phyloP scores from a whole-genome alignment of 2,113 vertebrate genomes.

The Lipotes vexillifer region DNA sequence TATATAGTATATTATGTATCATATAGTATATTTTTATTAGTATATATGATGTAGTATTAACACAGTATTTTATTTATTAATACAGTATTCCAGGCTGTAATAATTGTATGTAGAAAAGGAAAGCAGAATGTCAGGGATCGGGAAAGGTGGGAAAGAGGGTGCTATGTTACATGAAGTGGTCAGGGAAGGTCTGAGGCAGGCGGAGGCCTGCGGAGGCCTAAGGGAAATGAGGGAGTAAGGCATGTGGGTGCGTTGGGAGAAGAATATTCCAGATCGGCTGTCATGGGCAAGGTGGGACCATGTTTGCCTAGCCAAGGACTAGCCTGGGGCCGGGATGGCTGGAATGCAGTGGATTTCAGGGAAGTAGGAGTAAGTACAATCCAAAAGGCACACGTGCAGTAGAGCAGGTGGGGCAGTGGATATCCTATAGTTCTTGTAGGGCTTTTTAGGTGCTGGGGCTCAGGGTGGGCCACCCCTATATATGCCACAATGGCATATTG shows the following conservation, averaged over 20 bases:
- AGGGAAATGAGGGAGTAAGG: neutral
- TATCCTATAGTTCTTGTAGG: neutral
- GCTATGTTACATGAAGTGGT: neutral
- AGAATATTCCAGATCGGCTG: neutral
- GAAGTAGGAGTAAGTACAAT: neutral
- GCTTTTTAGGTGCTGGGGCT: neutral
- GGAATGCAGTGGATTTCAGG: neutral
- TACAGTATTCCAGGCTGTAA: neutral
- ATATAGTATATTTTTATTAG: neutral
- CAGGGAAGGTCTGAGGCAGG: neutral
- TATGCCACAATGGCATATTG: neutral
- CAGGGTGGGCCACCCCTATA: neutral
- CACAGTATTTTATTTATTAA: neutral
- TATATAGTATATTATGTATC: neutral
- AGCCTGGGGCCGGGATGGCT: neutral
- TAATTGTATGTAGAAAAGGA: neutral
- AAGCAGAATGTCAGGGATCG: neutral
- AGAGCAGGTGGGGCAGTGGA: neutral
- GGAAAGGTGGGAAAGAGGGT: neutral
- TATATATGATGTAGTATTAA: neutral
- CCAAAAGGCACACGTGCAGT: too few relatives aligned
- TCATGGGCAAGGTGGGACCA: accelerated
- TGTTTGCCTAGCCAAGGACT: neutral
- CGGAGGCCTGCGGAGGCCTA: too few relatives aligned
- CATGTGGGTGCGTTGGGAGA: neutral